Evolutionary conservation across 2,888 invertebrate species (phyloP), one percentile per base, ranked within the genome.

Genomic region (Lissonota sp.): DNA sequence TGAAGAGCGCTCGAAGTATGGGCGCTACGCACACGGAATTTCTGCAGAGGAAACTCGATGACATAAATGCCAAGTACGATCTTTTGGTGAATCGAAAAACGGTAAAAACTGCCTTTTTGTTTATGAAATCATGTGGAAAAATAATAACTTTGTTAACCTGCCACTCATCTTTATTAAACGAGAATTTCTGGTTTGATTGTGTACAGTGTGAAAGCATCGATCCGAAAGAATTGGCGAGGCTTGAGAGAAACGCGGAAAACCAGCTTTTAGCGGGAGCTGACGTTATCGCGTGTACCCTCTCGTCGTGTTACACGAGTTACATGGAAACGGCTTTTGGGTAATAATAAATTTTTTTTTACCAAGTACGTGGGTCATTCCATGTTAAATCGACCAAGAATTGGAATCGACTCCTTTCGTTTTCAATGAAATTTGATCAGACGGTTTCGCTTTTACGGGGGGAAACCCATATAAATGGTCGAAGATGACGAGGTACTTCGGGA

Each of bases 251-350:
- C 4, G 84, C 91, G 0, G 91, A 93, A 80, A 87, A 84, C 7
- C 83, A 82, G 66, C 87, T 93, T 86, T 91, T 96, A 26, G 91
- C 93, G 55, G 93, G 94, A 78, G 96, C 96, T 0, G 94, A 96
- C 88, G 94, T 97, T 86, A 93, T 97, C 78, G 95, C 96, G 84
- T 95, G 96, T 67, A 97, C 97, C 7, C 93, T 97, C 37, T 94
- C 95, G 46, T 96, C 93, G 0, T 93, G 93, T 80, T 91, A 88
- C 55, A 90, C 90, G 1, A 86, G 86, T 70, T 85, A 87, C 39
- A 93, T 93, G 93, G 92, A 92, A 80, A 75, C 87, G 0, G 84
- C 89, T 10, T 92, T 92, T 66, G 87, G 83, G 89, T 88, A 79
- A 83, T 49, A 4, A 53, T 26, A 14, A 53, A 40, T 64, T n/a